Base-by-base conservation (phyloP, 2,888 invertebrate species). In the Malthinus seriepunctatus region DNA sequence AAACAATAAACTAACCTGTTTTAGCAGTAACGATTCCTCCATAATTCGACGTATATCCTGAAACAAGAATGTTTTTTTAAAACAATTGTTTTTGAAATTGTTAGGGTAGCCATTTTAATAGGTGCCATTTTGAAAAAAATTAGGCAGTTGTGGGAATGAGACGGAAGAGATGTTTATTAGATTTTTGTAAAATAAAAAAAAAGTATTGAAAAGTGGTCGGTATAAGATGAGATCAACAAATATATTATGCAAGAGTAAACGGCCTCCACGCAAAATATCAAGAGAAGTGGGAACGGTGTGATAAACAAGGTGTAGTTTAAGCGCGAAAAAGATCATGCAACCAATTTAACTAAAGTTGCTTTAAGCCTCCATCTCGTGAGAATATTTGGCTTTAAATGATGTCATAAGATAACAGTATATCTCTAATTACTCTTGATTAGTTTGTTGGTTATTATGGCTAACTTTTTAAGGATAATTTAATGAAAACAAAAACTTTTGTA, bases 361-460 rank as follows among this genome's bases (percentile, higher is more conserved):
- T 4, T 15, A 42, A 54, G 65, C 60, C 66, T 64, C 67, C 67
- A 67, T 67, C 67, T 68, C 59, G 45, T 54, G 66, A 50, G 56
- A 49, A 54, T 38, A 56, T 45, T 52, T 48, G 50, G 56, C 51
- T 63, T 64, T 63, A 45, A 56, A 58, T 63, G 65, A 68, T 66
- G 64, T 67, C 70, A 71, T 69, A 66, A 70, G 69, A 66, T 69
- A 71, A 70, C 68, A 62, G 63, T 67, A 70, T 69, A 66, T 63
- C 62, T 63, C 69, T 74, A 74, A 73, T 74, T 73, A 74, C 70
- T 73, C 72, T 72, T 73, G 73, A 73, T 71, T 69, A 66, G 63
- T 61, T 64, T 64, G 63, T 60, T 60, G 65, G 63, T 67, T 63
- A 68, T 67, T 66, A 63, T 67, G 64, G 66, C 64, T 57, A 61